phyloP scores from a whole-genome alignment of 2,888 invertebrate genomes.

The Anoplius nigerrimus region DNA sequence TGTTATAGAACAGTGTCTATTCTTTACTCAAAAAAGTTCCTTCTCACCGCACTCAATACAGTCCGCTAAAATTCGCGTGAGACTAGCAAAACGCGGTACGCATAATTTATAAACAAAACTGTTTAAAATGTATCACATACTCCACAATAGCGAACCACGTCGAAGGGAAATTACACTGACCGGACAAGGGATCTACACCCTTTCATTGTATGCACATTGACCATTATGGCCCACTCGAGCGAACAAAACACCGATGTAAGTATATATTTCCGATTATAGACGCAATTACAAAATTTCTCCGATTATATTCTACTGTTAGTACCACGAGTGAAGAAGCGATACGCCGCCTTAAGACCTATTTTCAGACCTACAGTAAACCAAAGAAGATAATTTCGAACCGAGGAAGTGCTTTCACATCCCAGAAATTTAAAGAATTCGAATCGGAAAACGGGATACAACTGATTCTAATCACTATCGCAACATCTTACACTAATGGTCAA shows the following conservation, averaged over 20 bases:
- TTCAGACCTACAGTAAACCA: slow-evolving; percentile 16
- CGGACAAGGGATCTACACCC: background rate
- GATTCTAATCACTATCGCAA: slow-evolving; percentile 18
- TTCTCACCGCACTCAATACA: too few species aligned
- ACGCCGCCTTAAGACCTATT: slow-evolving; percentile 20
- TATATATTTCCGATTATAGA: slow-evolving; percentile 21
- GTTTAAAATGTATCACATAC: too few species aligned
- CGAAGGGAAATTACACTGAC: too few species aligned
- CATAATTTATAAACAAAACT: too few species aligned
- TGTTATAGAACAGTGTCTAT: too few species aligned
- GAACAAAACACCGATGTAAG: slow-evolving; percentile 55
- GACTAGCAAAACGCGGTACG: too few species aligned
- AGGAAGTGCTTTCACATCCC: slow-evolving; percentile 27
- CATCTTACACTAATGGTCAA: slow-evolving; percentile 21
- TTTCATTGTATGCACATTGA: slow-evolving; percentile 22
- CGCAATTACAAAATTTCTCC: slow-evolving; percentile 17
- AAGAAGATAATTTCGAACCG: slow-evolving; percentile 10
- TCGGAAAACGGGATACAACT: slow-evolving; percentile 10
- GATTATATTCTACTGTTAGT: slow-evolving; percentile 5
- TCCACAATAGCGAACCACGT: too few species aligned
- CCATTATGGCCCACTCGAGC: slow-evolving; percentile 49
- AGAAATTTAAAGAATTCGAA: slow-evolving; percentile 18
- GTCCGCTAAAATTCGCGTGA: too few species aligned
- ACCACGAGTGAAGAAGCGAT: slow-evolving; percentile 17
- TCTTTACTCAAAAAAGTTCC: too few species aligned